Conservation (phyloP, 2,797 vertebrate species). For the Sebastes minor region DNA sequence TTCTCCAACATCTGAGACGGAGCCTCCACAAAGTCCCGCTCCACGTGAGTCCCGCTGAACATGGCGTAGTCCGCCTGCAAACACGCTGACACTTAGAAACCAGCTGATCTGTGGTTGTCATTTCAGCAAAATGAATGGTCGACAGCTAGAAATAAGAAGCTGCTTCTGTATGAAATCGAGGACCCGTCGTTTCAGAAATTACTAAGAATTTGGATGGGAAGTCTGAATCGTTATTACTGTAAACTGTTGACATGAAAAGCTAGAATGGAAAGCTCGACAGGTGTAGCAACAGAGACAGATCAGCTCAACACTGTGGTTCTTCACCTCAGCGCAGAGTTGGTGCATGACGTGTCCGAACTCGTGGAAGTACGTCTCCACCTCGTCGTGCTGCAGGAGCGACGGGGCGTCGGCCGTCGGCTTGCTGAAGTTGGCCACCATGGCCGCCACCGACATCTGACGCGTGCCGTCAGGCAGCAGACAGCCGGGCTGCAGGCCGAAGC, state of each 20-base stretch:
- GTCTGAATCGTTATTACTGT: background rate
- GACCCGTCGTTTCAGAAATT: background rate
- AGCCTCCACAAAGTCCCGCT: slow-evolving; percentile 96
- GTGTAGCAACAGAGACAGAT: background rate
- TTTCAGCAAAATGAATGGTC: background rate
- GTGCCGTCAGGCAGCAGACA: slow-evolving; percentile 86
- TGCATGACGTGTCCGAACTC: slow-evolving; percentile 99
- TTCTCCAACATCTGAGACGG: slow-evolving; percentile 99
- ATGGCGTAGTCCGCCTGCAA: slow-evolving; percentile 92
- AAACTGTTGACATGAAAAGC: background rate
- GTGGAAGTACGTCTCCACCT: slow-evolving; percentile 98
- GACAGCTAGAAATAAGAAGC: background rate
- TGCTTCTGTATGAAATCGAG: background rate
- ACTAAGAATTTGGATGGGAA: background rate
- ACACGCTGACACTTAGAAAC: background rate
- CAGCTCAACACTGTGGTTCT: background rate
- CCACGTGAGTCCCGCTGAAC: slow-evolving; percentile 97
- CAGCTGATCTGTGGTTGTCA: background rate
- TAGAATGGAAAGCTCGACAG: background rate
- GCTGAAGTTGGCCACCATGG: slow-evolving; percentile 99
- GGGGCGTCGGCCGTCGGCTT: slow-evolving; percentile 89
- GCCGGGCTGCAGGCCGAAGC: slow-evolving; percentile 95
- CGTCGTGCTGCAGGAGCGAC: slow-evolving; percentile 94
- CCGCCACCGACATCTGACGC: slow-evolving; percentile 92
- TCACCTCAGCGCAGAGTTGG: slow-evolving; percentile 95